These are phyloP conservation scores for Drosophila helvetica DNA, from an alignment of 2,888 invertebrate species.

Conservation along the genomic window DNA sequence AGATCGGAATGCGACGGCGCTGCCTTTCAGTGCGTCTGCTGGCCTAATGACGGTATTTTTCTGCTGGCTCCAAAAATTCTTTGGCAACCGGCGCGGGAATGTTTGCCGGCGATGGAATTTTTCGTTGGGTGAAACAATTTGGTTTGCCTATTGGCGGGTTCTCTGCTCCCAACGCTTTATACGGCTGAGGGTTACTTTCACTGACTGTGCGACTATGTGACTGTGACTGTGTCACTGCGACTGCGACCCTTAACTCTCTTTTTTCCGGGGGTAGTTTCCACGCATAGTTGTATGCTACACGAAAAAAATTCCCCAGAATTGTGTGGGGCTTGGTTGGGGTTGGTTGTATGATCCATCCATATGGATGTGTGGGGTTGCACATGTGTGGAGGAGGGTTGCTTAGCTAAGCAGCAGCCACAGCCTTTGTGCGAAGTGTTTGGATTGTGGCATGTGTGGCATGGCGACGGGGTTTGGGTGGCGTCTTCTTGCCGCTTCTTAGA, in stretches of 20 bases:
- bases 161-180: conserved; percentile 74
- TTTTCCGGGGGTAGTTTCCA: conserved; percentile 37
- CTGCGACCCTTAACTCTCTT: conserved; percentile 31
- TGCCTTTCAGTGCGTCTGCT: conserved; percentile 66
- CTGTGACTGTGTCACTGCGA: conserved; percentile 26
- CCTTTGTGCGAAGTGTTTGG: background rate
- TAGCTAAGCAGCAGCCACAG: conserved; percentile 10
- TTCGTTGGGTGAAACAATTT: background rate
- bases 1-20: conserved; percentile 54
- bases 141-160: conserved; percentile 58
- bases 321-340: background rate
- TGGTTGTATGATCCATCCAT: conserved; percentile 3
- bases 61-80: conserved; percentile 71
- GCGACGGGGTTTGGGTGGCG: conserved; percentile 35
- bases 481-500: conserved; percentile 55
- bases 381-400: conserved; percentile 5
- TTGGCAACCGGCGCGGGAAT: conserved; percentile 33
- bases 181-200: conserved; percentile 79
- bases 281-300: conserved; percentile 60
- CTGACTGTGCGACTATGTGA: conserved; percentile 59
- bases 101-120: conserved; percentile 5
- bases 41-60: conserved; percentile 82
- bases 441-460: conserved; percentile 1
- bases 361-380: background rate
- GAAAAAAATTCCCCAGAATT: conserved; percentile 19